Conservation (phyloP, 2,797 vertebrate species). For the Thunnus albacares region DNA sequence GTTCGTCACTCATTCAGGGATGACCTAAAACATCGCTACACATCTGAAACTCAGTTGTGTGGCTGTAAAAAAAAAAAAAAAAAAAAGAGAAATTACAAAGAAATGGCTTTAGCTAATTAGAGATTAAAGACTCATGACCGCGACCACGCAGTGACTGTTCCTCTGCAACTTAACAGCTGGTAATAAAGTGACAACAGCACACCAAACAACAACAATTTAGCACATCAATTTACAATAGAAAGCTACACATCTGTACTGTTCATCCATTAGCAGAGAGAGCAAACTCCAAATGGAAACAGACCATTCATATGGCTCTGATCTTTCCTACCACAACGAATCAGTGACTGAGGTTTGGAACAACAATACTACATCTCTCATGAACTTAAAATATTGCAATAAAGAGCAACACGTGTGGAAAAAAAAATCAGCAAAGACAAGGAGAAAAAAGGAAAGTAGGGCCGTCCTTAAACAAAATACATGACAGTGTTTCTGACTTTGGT, state of each 20-base stretch:
- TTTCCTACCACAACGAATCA: slow-evolving; percentile 55
- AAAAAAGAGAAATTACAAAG: slow-evolving; percentile 42
- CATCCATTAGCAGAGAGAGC: slow-evolving; percentile 1
- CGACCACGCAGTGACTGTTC: slow-evolving; percentile 29
- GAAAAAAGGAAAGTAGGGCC: neutral
- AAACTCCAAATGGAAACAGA: slow-evolving; percentile 41
- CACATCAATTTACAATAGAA: neutral
- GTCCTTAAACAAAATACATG: neutral
- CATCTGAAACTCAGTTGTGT: slow-evolving; percentile 40
- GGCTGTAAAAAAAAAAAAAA: slow-evolving; percentile 25
- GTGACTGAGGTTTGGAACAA: slow-evolving; percentile 52
- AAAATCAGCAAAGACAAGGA: neutral
- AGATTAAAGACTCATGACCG: slow-evolving; percentile 29
- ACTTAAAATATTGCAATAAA: slow-evolving; percentile 26
- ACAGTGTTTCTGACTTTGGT: slow-evolving; percentile 2
- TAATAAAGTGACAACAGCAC: slow-evolving; percentile 34
- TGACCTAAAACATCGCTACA: slow-evolving; percentile 59
- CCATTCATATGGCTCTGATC: slow-evolving; percentile 27
- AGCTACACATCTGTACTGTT: neutral
- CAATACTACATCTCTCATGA: slow-evolving; percentile 23
- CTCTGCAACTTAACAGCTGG: slow-evolving; percentile 21
- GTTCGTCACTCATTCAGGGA: slow-evolving; percentile 41
- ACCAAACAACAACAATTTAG: neutral
- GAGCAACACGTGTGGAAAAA: slow-evolving; percentile 28
- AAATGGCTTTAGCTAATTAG: slow-evolving; percentile 56